Evolutionary conservation across 2,113 vertebrate species (phyloP), one percentile per base, ranked within the genome.

Genomic region (Dasyprocta punctata): DNA sequence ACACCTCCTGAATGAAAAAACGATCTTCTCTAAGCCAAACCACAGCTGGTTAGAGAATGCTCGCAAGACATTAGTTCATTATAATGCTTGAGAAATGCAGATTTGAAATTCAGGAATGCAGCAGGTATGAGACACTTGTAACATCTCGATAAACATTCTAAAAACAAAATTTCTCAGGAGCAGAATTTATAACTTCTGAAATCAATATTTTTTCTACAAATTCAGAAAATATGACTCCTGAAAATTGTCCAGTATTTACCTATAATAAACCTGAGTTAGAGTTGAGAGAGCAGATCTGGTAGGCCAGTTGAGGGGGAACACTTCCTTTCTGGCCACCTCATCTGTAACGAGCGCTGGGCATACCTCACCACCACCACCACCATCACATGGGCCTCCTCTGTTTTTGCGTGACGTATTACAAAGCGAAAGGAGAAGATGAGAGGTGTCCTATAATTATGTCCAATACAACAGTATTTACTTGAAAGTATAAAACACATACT

Each of bases 401-500:
- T 92, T 93, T 44, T 93, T 44, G 3, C 52, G 77, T 41, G 9
- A 75, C 54, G 24, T 52, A 58, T 19, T 89, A 17, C 3, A 56
- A 44, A 8, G 2, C 1, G 41, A 7, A 83, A 17, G 5, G 0
- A 36, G 12, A 86, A 86, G 2, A 1, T 63, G 7, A 30, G 14
- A 58, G 7, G 1, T 85, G 7, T 69, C 20, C 14, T 67, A 38
- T 13, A 81, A 81, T 60, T 14, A 22, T 60, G 4, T 5, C 7
- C 20, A 28, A 63, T 63, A 58, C 77, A 77, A 71, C 38, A 92
- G 77, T 41, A 83, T 77, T 90, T 92, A 67, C 16, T 9, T 26
- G 17, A 36, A 91, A 19, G 8, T 60, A 80, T 90, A 33, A 85
- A 91, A 84, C 17, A 16, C 20, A 94, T 7, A 90, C 93, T 38